These are phyloP conservation scores for Oreotrochilus melanogaster DNA, from an alignment of 2,113 vertebrate species.

Conservation along the genomic window DNA sequence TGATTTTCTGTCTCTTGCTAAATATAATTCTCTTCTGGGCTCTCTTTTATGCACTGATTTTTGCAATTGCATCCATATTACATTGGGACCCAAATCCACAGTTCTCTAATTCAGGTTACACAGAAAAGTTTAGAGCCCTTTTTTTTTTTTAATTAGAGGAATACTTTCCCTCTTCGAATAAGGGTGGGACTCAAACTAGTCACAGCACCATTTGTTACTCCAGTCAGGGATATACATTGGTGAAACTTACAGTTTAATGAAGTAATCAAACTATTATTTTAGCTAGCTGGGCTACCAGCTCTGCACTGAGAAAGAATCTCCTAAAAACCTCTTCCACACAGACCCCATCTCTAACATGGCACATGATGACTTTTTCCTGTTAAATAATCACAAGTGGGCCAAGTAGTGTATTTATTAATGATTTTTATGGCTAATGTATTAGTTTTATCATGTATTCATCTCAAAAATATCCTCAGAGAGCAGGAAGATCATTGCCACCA, in stretches of 20 bases:
- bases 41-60: slow-evolving; percentile 46
- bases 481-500: background rate
- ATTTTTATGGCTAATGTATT: slow-evolving; percentile 5
- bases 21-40: slow-evolving; percentile 20
- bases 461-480: background rate
- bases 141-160: background rate
- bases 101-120: background rate
- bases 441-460: background rate
- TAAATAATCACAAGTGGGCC: background rate
- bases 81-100: slow-evolving; percentile 11
- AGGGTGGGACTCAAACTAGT: background rate
- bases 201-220: background rate
- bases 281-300: background rate
- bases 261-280: background rate
- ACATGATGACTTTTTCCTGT: background rate
- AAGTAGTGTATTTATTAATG: background rate
- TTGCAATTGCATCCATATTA: slow-evolving; percentile 33
- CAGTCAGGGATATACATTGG: background rate
- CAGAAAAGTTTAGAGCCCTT: background rate
- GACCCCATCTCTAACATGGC: background rate
- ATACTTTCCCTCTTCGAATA: background rate
- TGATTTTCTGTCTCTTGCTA: slow-evolving; percentile 62
- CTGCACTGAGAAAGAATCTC: background rate
- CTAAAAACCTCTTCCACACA: background rate
- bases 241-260: slow-evolving; percentile 5